Evolutionary conservation across 2,113 vertebrate genomes (phyloP), one percentile per base, ranked within the genome.

Genomic region (Aspiorhynchus laticeps): DNA sequence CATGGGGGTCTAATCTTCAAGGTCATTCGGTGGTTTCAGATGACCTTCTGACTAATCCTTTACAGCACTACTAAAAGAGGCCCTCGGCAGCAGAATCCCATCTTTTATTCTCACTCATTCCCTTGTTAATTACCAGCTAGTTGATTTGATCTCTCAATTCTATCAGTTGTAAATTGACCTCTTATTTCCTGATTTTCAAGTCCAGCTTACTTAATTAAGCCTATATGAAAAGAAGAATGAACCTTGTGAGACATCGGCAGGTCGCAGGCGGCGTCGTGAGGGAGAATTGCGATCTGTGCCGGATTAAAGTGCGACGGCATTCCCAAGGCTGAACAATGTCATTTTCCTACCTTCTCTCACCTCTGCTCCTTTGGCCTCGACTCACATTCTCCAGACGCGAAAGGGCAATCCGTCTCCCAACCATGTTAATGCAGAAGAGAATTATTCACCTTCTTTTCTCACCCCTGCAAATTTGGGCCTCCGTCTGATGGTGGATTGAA

Each of bases 21-120:
- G 94, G 95, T 95, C 95, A 93, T 91, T 92, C 92, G 84, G 80
- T 43, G 71, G 91, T 92, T 93, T 88, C 87, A 85, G 88, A 91
- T 94, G 95, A 95, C 95, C 95, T 96, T 96, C 95, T 94, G 94
- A 91, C 86, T 94, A 95, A 95, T 95, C 95, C 93, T 90, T 93
- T 90, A 88, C 86, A 92, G 92, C 83, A 88, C 91, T 89, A 91
- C 92, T 94, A 93, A 95, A 94, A 93, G 94, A 93, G 41, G 91
- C 92, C 91, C 92, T 91, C 83, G 90, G 92, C 83, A 88, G 91
- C 92, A 90, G 91, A 86, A 85, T 81, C 89, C 91, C 87, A 88
- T 91, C 91, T 90, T 93, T 93, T 93, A 94, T 93, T 92, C 87
- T 83, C 78, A 21, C 91, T 93, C 91, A 89, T 92, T 92, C 93